Base-by-base conservation (phyloP, 2,113 vertebrate genomes). In the Phocoena sinus region DNA sequence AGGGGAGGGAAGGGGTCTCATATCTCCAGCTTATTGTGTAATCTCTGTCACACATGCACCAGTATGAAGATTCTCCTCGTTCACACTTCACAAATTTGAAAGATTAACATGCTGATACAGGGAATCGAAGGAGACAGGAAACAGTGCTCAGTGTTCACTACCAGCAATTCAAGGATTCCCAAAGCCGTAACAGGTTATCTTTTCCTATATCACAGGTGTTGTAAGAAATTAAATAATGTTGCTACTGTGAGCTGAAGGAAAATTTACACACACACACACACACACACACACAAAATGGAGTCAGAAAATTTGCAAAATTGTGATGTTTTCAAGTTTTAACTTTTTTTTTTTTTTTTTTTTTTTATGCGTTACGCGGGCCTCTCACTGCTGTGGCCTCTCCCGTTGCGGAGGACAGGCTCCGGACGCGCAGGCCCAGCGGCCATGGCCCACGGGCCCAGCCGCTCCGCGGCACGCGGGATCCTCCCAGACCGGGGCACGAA, bases 1-100 rank as follows among this genome's bases (percentile, higher is more conserved):
- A 53, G 14, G 53, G 53, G 18, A 56, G 6, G 56, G 56, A 8
- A 58, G 56, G 73, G 0, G 0, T 1, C 1, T 10, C 25, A 31
- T 11, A 65, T 91, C 21, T 36, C 11, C 26, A 93, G 62, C 28
- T 86, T 58, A 1, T 1, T 36, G 80, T 0, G 0, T 67, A 53
- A 3, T 82, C 81, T 87, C 81, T 84, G 44, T 89, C 14, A 5
- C 5, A 36, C 17, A 38, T 23, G 38, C 50, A 17, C 8, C 44
- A 88, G 33, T 15, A 62, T 4, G 8, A 71, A 84, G 11, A 13
- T n/a, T 56, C 31, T 44, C 84, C 50, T 63, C 38, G 23, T 50
- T 15, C 68, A 20, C 25, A 20, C 23, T 47, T 62, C 50, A 53
- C 36, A 28, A 23, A 77, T 44, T 31, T 58, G 20, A 56, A 36